These are phyloP conservation scores for Dryococelus australis DNA, from an alignment of 2,888 invertebrate species.

Conservation along the genomic window DNA sequence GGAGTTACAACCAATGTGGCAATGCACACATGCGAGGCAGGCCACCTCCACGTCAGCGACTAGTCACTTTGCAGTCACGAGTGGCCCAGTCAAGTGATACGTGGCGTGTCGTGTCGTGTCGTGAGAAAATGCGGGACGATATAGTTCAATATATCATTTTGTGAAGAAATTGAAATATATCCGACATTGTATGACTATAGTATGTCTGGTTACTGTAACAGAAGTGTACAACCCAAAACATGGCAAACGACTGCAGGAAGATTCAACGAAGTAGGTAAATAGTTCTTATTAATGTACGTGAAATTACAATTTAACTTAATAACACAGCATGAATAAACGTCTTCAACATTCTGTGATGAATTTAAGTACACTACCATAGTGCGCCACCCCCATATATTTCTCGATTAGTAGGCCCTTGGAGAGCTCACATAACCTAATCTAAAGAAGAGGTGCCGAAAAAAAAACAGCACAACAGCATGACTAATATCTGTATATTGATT, in stretches of 20 bases:
- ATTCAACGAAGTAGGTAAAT: constrained; percentile 17
- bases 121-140: not conserved
- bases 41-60: not conserved
- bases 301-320: too few relatives aligned
- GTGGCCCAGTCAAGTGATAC: too few relatives aligned
- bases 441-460: too few relatives aligned
- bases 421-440: too few relatives aligned
- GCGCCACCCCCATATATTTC: too few relatives aligned
- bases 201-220: not conserved
- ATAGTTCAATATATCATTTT: not conserved
- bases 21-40: not conserved
- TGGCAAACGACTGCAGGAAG: not conserved
- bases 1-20: not conserved
- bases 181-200: not conserved
- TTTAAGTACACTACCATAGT: not conserved
- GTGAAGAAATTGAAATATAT: not conserved
- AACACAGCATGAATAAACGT: too few relatives aligned
- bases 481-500: too few relatives aligned
- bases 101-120: too few relatives aligned
- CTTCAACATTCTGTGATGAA: not conserved
- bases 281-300: too few relatives aligned
- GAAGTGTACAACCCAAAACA: constrained; percentile 2
- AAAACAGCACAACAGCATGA: not conserved
- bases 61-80: not conserved
- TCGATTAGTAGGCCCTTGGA: too few relatives aligned